phyloP scores from a whole-genome alignment of 2,113 vertebrate genomes.

The Scopus umbretta region DNA sequence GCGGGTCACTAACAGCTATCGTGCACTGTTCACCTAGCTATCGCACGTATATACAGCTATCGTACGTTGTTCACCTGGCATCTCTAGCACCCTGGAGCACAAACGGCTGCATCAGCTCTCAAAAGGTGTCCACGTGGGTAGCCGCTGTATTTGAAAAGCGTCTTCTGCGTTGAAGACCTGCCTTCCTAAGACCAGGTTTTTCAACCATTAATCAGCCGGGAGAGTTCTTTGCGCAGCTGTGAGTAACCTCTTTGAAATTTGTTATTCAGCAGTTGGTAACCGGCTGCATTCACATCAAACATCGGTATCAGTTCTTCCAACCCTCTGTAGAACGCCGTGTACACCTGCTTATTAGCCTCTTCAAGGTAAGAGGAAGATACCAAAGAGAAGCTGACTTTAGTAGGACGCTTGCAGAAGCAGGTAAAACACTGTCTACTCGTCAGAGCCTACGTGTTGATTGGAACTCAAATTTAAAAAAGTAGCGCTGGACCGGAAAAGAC shows the following conservation, averaged over 20 bases:
- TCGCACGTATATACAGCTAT: too few species aligned
- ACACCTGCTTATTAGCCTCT: not conserved
- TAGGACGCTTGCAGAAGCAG: not conserved
- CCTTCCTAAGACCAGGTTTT: not conserved
- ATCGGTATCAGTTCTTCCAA: not conserved
- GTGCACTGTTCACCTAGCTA: too few species aligned
- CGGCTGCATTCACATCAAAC: not conserved
- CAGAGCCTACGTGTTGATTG: not conserved
- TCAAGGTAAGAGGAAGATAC: not conserved
- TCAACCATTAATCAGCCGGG: not conserved
- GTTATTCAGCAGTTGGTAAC: not conserved
- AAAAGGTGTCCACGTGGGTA: not conserved
- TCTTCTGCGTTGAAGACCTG: not conserved
- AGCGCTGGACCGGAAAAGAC: not conserved
- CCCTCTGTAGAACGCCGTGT: fast-evolving
- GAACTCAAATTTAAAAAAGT: not conserved
- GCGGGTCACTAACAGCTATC: not conserved
- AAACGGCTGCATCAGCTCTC: not conserved
- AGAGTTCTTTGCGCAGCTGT: not conserved
- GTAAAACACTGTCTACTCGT: not conserved
- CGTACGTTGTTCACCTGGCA: too few species aligned
- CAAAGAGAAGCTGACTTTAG: too few species aligned
- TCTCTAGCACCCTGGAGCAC: not conserved
- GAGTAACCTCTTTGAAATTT: not conserved
- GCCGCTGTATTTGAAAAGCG: not conserved